A percentile compares a stretch with the other conserved stretches of the same genome.
Conservation (phyloP, 2,113 vertebrate species). For the Azemiops feae region DNA sequence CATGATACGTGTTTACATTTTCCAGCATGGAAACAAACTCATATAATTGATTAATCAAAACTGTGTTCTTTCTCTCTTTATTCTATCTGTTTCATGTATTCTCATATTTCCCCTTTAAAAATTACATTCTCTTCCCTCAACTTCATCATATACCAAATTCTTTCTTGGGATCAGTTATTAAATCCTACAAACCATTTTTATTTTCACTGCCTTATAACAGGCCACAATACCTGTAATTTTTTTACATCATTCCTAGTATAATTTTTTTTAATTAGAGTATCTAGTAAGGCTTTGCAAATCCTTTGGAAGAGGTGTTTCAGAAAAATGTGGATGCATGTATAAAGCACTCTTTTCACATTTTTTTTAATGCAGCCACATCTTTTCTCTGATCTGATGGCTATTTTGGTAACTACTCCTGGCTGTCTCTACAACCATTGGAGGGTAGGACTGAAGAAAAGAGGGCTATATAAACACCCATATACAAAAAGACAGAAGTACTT, state of each 20-base stretch:
- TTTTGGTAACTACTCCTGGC: not conserved
- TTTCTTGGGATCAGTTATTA: not conserved
- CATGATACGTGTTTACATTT: not conserved
- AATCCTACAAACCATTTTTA: not conserved
- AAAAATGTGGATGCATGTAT: not conserved
- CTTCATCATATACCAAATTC: not conserved
- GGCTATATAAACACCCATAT: not conserved
- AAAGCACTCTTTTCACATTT: not conserved
- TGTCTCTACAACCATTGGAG: not conserved
- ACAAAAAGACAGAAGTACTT: not conserved
- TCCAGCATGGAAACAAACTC: not conserved
- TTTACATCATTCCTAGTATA: not conserved
- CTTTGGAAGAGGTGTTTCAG: not conserved
- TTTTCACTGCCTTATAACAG: not conserved
- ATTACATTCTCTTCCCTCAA: not conserved
- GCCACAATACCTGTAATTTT: not conserved
- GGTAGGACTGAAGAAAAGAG: not conserved
- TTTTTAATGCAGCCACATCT: not conserved
- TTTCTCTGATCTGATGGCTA: not conserved
- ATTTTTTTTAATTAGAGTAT: not conserved
- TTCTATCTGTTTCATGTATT: not conserved
- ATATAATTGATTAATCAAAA: not conserved
- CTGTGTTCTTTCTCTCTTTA: not conserved
- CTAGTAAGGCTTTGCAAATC: not conserved
- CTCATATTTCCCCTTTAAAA: not conserved